Percentiles rank a stretch among this genome's conserved stretches.
These are phyloP conservation scores for Eulemur macaco DNA, from an alignment of 2,113 vertebrate species.

Conservation along the genomic window DNA sequence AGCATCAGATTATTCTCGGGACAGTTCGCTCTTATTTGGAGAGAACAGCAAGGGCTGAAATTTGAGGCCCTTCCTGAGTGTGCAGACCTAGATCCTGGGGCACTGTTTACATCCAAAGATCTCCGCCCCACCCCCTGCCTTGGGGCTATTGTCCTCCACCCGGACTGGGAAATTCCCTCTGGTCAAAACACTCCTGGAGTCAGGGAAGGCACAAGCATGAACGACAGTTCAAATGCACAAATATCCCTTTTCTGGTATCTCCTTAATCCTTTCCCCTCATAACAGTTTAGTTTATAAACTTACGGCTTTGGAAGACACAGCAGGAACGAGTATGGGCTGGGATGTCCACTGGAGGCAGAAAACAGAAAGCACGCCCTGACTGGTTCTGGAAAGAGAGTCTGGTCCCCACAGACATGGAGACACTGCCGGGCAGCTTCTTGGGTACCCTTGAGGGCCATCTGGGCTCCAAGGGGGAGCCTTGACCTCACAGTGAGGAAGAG, in stretches of 20 bases:
- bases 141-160: background rate
- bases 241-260: background rate
- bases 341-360: background rate
- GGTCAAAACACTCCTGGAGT: background rate
- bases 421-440: fast-evolving
- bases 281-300: background rate
- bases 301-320: background rate
- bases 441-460: background rate
- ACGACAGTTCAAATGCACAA: background rate
- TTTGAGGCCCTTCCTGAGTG: background rate
- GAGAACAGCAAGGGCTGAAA: background rate
- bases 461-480: fast-evolving
- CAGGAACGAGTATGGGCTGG: background rate
- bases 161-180: background rate
- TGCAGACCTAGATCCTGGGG: background rate
- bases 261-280: background rate
- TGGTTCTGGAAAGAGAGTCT: background rate
- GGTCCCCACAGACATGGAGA: fast-evolving
- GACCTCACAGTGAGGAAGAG: background rate
- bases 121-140: background rate
- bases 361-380: background rate
- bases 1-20: too few relatives aligned
- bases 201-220: background rate
- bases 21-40: background rate
- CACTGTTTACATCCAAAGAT: background rate